Evolutionary conservation across 2,797 vertebrate species (phyloP), one percentile per base, ranked within the genome.

Genomic region (Salmo trutta): DNA sequence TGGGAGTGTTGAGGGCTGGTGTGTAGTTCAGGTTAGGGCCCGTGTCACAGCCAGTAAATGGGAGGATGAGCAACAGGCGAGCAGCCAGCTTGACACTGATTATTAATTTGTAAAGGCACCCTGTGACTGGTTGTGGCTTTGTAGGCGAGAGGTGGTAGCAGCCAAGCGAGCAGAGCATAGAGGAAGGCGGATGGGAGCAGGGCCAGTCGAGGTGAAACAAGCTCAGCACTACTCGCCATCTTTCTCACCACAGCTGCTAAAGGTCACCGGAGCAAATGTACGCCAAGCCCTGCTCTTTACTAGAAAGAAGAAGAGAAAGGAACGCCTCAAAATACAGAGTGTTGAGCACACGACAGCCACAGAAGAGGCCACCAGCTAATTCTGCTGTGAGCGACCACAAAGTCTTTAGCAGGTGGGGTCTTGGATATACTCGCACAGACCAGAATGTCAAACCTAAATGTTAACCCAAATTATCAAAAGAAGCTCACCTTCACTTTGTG

Each of bases 201-300:
- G 21, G 59, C 59, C 21, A 12, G 21, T 78, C 54, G 79, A 83
- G 77, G 79, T 84, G 62, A 75, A 78, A 75, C 76, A 85, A 84
- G 74, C 77, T 77, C 78, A 85, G 86, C 71, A 83, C 87, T 77
- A 68, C 52, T 65, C 14, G 5, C 5, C 65, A 33, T 33, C 62
- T 71, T 33, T 87, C 84, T 83, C 85, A 84, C 80, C 84, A 79
- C 88, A 86, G 86, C 88, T 87, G 87, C 81, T 90, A 93, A 93
- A 94, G 92, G 91, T 93, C 92, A 91, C 82, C 41, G 56, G 87
- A 89, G 84, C 84, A 88, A 91, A 89, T 85, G 84, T 77, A 70
- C 16, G 21, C 6, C 67, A 84, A 52, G 81, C 78, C 77, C 75
- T 84, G 79, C 86, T 82, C 79, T 81, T 88, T 85, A 81, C 84